A percentile compares a stretch with the other conserved stretches of the same genome.
phyloP scores from a whole-genome alignment of 2,113 vertebrate genomes.

The Hypanus sabinus region DNA sequence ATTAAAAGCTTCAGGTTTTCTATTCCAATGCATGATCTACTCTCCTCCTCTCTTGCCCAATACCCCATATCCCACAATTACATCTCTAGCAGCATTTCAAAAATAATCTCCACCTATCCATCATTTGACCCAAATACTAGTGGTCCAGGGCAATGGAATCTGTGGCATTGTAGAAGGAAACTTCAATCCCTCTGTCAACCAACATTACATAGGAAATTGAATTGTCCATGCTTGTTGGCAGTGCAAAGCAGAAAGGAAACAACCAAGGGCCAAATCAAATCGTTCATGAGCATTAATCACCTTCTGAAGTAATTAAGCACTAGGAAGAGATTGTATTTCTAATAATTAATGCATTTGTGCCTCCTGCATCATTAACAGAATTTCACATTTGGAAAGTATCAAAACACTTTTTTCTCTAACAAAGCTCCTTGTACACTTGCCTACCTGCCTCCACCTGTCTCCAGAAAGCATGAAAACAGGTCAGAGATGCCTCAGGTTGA shows the following conservation, averaged over 20 bases:
- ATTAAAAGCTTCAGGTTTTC: no score
- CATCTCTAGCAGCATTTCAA: no score
- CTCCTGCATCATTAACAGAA: not conserved
- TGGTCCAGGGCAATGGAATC: not conserved
- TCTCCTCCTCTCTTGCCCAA: not conserved
- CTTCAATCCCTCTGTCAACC: no score
- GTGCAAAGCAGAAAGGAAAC: not conserved
- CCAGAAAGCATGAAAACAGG: no score
- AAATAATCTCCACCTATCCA: not conserved
- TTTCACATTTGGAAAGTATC: not conserved
- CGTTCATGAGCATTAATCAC: not conserved
- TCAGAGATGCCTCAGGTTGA: not conserved
- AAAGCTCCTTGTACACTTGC: not conserved
- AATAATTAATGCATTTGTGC: not conserved
- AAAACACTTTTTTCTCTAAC: not conserved
- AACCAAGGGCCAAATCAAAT: not conserved
- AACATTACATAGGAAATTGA: not conserved
- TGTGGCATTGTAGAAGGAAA: not conserved
- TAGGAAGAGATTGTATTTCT: not conserved
- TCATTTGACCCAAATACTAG: not conserved
- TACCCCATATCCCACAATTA: not conserved
- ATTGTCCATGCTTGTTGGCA: not conserved
- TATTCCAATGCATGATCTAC: conserved; percentile 11
- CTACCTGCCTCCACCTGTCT: not conserved
- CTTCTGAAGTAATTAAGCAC: not conserved